Evolutionary conservation across 2,113 vertebrate genomes (phyloP), one percentile per base, ranked within the genome.

Genomic region (Chrysochloris asiatica): DNA sequence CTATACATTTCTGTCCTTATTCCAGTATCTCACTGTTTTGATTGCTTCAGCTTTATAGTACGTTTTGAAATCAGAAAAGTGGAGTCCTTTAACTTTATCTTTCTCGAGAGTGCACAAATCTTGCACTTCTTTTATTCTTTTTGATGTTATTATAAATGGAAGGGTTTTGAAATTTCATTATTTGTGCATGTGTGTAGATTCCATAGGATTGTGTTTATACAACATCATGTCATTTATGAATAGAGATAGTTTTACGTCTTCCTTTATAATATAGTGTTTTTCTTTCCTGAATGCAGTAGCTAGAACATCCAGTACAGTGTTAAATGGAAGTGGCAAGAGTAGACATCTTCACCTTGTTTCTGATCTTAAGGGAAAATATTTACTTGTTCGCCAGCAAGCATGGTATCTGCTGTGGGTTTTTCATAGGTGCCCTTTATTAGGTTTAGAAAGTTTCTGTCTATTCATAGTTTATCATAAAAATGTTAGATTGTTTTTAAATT

Each of bases 381-480:
- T 65, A 72, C 5, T 84, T 91, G 54, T 59, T 91, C 78, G 79
- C 8, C 17, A 79, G 5, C 45, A 76, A 9, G 9, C 76, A 26
- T 56, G 36, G 41, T 67, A 48, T 45, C 80, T 86, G 19, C 52
- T 80, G 14, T 86, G n/a, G n/a, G 28, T 84, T 91, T 80, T 90
- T 72, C 21, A 26, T 63, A 45, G 26, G 47, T 92, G 41, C 41
- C 13, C 26, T 76, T 83, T 76, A 56, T 76, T 6, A 50, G 14
- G 21, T n/a, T 86, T 33, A 59, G 33, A 63, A 59, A 72, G 45
- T 92, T 79, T 33, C 36, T 7, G 43, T 80, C 36, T 80, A 22
- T 52, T 78, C 36, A 17, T 72, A 28, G 21, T 50, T 86, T 80
- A 63, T 63, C 76, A 8, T 86, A 72, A 80, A 4, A 10, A 2